phyloP scores from a whole-genome alignment of 2,113 vertebrate species.

The Tapirus terrestris region DNA sequence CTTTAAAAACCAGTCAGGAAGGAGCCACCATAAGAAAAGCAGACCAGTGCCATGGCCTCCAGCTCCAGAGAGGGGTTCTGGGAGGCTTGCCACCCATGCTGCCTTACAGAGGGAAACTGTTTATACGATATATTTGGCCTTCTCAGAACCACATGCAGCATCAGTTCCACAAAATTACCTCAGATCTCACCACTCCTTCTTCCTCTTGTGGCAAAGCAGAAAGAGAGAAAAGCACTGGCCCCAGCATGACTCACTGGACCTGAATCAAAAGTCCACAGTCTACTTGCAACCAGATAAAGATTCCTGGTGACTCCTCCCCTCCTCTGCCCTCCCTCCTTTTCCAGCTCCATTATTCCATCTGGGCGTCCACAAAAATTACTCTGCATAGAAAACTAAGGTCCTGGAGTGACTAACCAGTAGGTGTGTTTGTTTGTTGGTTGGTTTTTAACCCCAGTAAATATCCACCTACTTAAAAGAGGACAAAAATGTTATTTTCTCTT shows the following conservation, averaged over 20 bases:
- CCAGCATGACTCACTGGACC: background rate
- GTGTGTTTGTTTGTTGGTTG: background rate
- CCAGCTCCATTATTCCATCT: background rate
- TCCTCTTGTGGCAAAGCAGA: slow-evolving; percentile 61
- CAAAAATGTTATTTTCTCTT: background rate
- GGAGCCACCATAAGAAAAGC: background rate
- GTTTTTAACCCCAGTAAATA: background rate
- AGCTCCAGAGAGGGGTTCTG: background rate
- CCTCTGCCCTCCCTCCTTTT: background rate
- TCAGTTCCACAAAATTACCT: slow-evolving; percentile 59
- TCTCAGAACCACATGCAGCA: slow-evolving; percentile 53
- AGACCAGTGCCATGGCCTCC: background rate
- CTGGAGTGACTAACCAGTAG: background rate
- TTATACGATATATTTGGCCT: slow-evolving; percentile 39
- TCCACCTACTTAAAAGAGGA: background rate
- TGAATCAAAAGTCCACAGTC: accelerated
- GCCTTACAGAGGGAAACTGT: background rate
- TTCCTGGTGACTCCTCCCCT: background rate
- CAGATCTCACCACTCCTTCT: slow-evolving; percentile 28
- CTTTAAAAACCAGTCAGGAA: background rate
- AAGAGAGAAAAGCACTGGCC: background rate
- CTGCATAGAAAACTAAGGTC: background rate
- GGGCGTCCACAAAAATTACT: background rate
- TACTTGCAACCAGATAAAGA: background rate
- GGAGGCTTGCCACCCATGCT: background rate